phyloP scores from a whole-genome alignment of 2,888 invertebrate genomes.

The Axea sp. region DNA sequence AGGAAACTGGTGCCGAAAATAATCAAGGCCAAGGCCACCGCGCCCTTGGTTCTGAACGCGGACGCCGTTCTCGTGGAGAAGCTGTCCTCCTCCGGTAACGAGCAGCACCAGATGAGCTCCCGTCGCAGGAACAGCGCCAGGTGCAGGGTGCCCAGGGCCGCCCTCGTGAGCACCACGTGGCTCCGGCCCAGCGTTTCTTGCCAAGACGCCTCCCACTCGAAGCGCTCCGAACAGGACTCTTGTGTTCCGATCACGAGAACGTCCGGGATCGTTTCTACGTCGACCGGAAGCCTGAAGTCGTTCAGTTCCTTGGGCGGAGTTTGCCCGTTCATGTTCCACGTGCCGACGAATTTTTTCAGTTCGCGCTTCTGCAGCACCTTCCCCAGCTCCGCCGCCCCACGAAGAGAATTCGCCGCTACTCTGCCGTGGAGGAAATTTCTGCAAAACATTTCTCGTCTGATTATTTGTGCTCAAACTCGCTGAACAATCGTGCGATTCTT shows the following conservation, averaged over 20 bases:
- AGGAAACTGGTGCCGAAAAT: constrained; percentile 97
- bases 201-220: constrained; percentile 93
- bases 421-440: constrained; percentile 90
- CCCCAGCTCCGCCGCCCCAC: constrained; percentile 91
- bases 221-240: constrained; percentile 92
- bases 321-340: constrained; percentile 99
- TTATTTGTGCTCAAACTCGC: too few species aligned
- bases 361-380: constrained; percentile 92
- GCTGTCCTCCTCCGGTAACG: constrained; percentile 92
- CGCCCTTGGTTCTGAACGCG: constrained; percentile 96
- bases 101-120: constrained; percentile 98
- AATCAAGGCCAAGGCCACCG: constrained; percentile 94
- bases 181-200: constrained; percentile 96
- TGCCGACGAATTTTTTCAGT: constrained; percentile 92
- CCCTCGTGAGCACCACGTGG: constrained; percentile 87
- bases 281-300: constrained; percentile 92
- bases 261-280: constrained; percentile 92
- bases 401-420: constrained; percentile 88
- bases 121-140: constrained; percentile 92
- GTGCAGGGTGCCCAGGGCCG: constrained; percentile 87
- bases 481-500: too few species aligned
- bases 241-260: constrained; percentile 96
- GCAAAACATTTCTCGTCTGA: constrained; percentile 33
- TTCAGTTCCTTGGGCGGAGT: constrained; percentile 90
- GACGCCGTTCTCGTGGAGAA: constrained; percentile 94